phyloP scores from a whole-genome alignment of 1,140 invertebrate genomes.

The Papilio helenus region DNA sequence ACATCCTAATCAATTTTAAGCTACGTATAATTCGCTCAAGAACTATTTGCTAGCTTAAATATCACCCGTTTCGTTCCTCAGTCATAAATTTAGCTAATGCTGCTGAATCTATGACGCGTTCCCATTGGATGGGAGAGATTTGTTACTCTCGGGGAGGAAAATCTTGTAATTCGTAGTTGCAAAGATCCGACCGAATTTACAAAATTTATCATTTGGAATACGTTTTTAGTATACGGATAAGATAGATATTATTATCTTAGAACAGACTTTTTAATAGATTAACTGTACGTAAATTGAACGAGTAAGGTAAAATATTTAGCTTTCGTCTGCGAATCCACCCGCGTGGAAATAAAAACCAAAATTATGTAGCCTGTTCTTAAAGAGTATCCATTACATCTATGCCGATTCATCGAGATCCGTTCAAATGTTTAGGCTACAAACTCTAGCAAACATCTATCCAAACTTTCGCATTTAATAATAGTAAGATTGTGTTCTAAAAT shows the following conservation, averaged over 20 bases:
- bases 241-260: neutral
- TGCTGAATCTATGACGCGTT: slow-evolving; percentile 31
- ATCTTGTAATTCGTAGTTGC: slow-evolving; percentile 14
- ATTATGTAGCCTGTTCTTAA: too few relatives aligned
- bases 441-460: too few relatives aligned
- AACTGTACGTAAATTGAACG: too few relatives aligned
- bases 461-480: neutral
- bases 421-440: too few relatives aligned
- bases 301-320: too few relatives aligned
- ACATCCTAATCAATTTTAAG: slow-evolving; percentile 34
- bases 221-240: neutral
- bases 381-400: too few relatives aligned
- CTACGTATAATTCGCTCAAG: slow-evolving; percentile 28
- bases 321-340: too few relatives aligned
- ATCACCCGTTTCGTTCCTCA: slow-evolving; percentile 36
- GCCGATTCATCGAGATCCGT: too few relatives aligned
- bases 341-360: too few relatives aligned
- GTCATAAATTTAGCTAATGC: slow-evolving; percentile 48
- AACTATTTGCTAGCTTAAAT: slow-evolving; percentile 35
- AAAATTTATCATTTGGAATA: neutral
- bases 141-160: slow-evolving; percentile 27
- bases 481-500: neutral
- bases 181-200: slow-evolving; percentile 2
- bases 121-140: slow-evolving; percentile 43
- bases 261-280: too few relatives aligned